Evolutionary conservation across 2,797 vertebrate genomes (phyloP), one percentile per base, ranked within the genome.

Genomic region (Notamacropus eugenii): DNA sequence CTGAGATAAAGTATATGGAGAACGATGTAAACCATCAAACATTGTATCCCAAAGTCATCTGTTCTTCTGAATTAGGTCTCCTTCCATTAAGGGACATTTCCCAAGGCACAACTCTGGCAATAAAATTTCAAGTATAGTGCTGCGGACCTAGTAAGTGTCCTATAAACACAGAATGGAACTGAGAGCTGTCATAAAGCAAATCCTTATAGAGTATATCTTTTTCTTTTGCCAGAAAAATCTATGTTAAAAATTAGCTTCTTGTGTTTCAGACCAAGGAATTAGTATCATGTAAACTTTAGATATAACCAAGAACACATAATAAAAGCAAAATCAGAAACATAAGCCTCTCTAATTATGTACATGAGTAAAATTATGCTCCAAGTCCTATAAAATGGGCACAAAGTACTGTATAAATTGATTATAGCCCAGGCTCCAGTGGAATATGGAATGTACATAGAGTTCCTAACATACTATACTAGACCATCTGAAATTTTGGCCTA

Each of bases 361-460:
- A 87, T 87, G 40, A 50, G 40, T 46, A 87, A 87, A 87, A 87
- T 87, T 50, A 87, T 87, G 74, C 24, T 87, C 74, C 74, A 87
- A 87, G 74, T 50, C 74, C 74, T 87, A 87, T 87, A 87, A 87
- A 87, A 28, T 28, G 40, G 74, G 74, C 74, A 87, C 50, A 50
- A 87, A 87, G 74, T 87, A 87, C 74, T 87, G 74, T 87, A 50
- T 87, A 87, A 87, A 50, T 87, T 87, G 74, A 87, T 87, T 87
- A 87, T 46, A 87, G 9, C 74, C 74, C 40, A 87, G 24, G 74
- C 40, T 87, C 24, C 40, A 50, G 74, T 87, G 74, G 40, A 87
- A 46, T 87, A 87, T 87, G 50, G 74, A 87, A 50, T 46, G 24
- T 87, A 27, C 19, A 46, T 27, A 87, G 13, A 87, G 74, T 46